phyloP scores from a whole-genome alignment of 2,888 invertebrate genomes.

The Heliconius charithonia region DNA sequence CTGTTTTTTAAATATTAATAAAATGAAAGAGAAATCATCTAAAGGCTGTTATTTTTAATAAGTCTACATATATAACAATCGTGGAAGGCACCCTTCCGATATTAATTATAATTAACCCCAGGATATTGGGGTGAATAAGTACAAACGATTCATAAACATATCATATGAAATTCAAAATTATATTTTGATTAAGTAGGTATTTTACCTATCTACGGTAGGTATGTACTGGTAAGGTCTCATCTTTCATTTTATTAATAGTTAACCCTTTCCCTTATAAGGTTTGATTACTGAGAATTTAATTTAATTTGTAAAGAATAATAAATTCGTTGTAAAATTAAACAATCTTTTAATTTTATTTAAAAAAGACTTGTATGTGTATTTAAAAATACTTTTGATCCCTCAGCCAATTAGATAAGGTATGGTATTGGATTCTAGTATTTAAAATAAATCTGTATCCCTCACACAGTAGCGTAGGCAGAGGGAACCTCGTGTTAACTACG shows the following conservation, averaged over 20 bases:
- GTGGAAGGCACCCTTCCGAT: constrained; percentile 21
- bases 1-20: not conserved
- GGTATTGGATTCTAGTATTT: not conserved
- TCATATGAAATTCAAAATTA: constrained; percentile 10
- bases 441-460: not conserved
- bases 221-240: not conserved
- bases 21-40: constrained; percentile 1
- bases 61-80: constrained; percentile 13
- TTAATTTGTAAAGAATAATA: not conserved
- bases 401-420: not conserved
- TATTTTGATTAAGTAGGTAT: constrained; percentile 8
- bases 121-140: constrained; percentile 29
- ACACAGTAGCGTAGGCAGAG: no score
- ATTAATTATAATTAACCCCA: constrained; percentile 34
- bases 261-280: constrained; percentile 1
- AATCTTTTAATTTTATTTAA: not conserved
- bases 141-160: constrained; percentile 36
- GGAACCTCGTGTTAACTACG: no score
- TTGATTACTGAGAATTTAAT: not conserved
- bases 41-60: constrained; percentile 15
- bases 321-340: not conserved
- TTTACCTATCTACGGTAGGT: not conserved
- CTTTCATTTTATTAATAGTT: not conserved
- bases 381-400: not conserved
- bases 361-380: not conserved